These are phyloP conservation scores for Bombylius discolor DNA, from an alignment of 2,888 invertebrate genomes.

Conservation along the genomic window DNA sequence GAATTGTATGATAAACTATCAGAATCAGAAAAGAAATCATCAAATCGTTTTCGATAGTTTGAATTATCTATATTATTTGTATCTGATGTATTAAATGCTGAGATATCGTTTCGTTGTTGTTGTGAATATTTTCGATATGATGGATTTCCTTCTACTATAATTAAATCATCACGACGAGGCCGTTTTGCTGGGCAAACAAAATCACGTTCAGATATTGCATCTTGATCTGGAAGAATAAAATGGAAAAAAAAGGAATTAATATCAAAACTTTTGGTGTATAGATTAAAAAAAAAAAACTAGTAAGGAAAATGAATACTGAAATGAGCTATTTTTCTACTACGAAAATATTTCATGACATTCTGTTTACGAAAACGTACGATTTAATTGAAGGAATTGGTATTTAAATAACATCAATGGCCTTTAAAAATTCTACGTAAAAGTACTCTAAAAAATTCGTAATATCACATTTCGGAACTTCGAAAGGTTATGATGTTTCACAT, in stretches of 20 bases:
- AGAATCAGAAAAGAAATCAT: constrained; percentile 35
- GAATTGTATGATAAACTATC: constrained; percentile 42
- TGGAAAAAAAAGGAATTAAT: neutral
- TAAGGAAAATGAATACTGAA: too few species aligned
- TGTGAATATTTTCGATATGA: constrained; percentile 13
- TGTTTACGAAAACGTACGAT: too few species aligned
- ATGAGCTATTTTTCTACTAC: too few species aligned
- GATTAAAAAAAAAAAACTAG: neutral
- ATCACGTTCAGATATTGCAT: constrained; percentile 52
- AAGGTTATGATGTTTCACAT: too few species aligned
- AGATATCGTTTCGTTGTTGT: constrained; percentile 15
- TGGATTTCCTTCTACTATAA: constrained; percentile 11
- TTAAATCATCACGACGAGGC: constrained; percentile 45
- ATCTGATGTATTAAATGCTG: constrained; percentile 3
- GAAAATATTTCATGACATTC: too few species aligned
- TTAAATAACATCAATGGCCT: too few species aligned
- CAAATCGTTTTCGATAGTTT: constrained; percentile 25
- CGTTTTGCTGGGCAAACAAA: constrained; percentile 63
- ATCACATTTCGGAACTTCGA: too few species aligned
- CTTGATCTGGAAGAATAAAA: constrained; percentile 25
- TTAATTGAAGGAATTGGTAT: too few species aligned
- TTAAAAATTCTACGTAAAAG: too few species aligned
- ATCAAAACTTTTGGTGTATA: neutral
- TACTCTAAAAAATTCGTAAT: too few species aligned
- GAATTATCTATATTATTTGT: constrained; percentile 18